phyloP scores from a whole-genome alignment of 64 coral and sea anemone genomes.

The Pocillopora damicornis region DNA sequence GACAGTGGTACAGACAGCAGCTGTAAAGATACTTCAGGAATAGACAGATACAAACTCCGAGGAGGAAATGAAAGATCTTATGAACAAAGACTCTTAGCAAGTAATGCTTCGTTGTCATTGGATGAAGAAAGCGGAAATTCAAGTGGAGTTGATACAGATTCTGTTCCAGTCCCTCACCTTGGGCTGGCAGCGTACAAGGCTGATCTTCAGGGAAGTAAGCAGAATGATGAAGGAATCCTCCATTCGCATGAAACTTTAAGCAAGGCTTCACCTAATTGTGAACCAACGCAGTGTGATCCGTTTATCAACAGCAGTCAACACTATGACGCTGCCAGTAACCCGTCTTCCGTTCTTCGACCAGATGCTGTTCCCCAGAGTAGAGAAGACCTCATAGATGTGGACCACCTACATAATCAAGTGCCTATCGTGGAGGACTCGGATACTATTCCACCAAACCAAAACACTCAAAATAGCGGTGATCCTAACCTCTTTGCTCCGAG shows the following conservation, averaged over 20 bases:
- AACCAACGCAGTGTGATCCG: not conserved
- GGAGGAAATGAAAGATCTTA: slow-evolving; percentile 3
- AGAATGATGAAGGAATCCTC: not conserved
- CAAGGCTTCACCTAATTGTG: not conserved
- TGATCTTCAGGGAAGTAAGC: not conserved
- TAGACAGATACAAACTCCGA: slow-evolving; percentile 47
- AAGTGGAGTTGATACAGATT: slow-evolving; percentile 87
- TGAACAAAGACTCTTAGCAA: slow-evolving; percentile 28
- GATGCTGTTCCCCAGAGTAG: not conserved
- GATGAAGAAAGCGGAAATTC: slow-evolving; percentile 87
- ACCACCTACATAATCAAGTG: not conserved
- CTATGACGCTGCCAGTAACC: not conserved
- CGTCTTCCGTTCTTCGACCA: too few species aligned
- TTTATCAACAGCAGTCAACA: not conserved
- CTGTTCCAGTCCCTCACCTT: not conserved
- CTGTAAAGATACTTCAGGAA: slow-evolving; percentile 56
- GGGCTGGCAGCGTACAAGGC: not conserved
- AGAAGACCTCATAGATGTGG: not conserved
- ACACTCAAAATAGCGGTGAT: not conserved
- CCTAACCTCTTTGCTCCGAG: not conserved
- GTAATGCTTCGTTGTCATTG: slow-evolving; percentile 38
- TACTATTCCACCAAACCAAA: not conserved
- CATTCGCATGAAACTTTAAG: not conserved
- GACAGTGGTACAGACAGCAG: slow-evolving; percentile 88
- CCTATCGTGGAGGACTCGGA: not conserved